Evolutionary conservation across 2,888 invertebrate species (phyloP), one percentile per base, ranked within the genome.

Genomic region (Sminthurinus aureus): DNA sequence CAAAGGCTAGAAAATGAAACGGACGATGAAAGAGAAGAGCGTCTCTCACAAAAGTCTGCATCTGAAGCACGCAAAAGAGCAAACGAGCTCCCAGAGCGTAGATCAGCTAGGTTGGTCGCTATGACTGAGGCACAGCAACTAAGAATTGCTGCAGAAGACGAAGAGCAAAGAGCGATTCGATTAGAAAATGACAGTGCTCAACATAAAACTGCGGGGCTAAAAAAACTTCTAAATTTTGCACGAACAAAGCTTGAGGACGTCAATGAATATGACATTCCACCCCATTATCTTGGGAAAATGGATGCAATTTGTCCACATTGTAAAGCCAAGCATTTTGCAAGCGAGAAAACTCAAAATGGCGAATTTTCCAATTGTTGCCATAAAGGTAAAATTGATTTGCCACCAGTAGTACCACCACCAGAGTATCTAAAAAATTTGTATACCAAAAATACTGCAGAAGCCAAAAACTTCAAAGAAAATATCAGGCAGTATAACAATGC

Each of bases 301-400:
- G 69, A 69, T 22, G 20, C 11, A 38, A n/a, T 26, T 2, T 74
- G 74, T 26, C 3, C 8, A 74, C 26, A 38, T 74, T 74, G 74
- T 15, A 12, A 38, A 12, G 26, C 74, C 13, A 74, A 74, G 15
- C 26, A 74, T 74, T 74, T 74, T 38, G 18, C 2, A 1, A 18
- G 1, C 4, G 74, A 74, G 12, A 11, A 12, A 74, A 24, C 74
- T 4, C 11, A 24, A 4, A 38, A 74, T 74, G 26, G 26, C 22
- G 26, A 74, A 26, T 74, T 74, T 38, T 11, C 74, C 1, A 11
- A 50, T 3, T 74, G 74, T 74, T 74, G 74, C n/a, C 74, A 74
- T 12, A 74, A 74, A n/a, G 74, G 50, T 12, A 74, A 74, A 74
- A n/a, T 74, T 13, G 0, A 50, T 0, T 38, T 74, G 13, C 8